Base-by-base conservation (phyloP, 2,797 vertebrate species). In the Ambastaia sidthimunki region DNA sequence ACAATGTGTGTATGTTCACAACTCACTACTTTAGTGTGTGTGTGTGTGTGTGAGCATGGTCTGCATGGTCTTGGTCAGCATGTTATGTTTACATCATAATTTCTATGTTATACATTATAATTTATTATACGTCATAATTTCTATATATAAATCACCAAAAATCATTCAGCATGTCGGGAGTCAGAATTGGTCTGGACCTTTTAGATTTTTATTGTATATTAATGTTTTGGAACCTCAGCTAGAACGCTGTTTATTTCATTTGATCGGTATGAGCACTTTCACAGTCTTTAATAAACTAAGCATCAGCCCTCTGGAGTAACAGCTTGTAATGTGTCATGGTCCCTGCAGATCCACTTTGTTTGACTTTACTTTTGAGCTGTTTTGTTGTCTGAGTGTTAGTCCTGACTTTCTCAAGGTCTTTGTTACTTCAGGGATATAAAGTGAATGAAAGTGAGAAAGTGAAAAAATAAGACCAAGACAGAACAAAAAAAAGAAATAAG, bases 401-500 rank as follows among this genome's bases (percentile, higher is more conserved):
- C 87, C 91, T 95, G 85, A 96, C 92, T 81, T 95, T 94, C 85
- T 94, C 92, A 86, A 96, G 84, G 87, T 97, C 96, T 86, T 95
- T 95, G 91, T 92, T 94, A 92, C 96, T 98, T 85, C 68, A 55
- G 57, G 50, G 59, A 83, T 50, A 74, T 54, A 90, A n/a, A 71
- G 55, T 63, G 23, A 21, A 75, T 47, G 13, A 63, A 60, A n/a
- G 19, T 85, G 55, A 69, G 16, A 66, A 13, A 65, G 15, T 10
- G 13, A 21, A 10, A 19, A 34, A 23, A 41, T 48, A 7, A 69
- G n/a, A 12, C 54, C 55, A 73, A 16, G 9, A 19, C 7, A n/a
- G 18, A 21, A 34, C 23, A 37, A 19, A 80, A n/a, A 16, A 52
- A 59, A 4, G 18, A 3, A 4, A 70, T 19, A 12, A 4, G 16